These are phyloP conservation scores for Hydrophis major DNA, from an alignment of 2,797 vertebrate species.

Conservation along the genomic window DNA sequence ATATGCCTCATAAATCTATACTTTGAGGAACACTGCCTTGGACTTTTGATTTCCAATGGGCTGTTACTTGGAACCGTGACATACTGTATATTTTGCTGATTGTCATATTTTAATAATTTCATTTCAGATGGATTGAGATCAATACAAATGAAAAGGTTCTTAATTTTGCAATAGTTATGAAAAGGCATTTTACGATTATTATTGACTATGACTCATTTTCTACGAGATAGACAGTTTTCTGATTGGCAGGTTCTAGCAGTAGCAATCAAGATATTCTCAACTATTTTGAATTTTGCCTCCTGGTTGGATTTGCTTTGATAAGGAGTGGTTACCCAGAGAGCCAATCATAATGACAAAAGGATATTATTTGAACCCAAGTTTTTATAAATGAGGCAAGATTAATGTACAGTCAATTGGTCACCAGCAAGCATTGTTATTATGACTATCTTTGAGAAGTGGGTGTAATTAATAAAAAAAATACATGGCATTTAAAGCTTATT, in stretches of 20 bases:
- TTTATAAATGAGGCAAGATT: neutral
- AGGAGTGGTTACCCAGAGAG: neutral
- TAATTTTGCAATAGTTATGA: neutral
- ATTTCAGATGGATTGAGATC: neutral
- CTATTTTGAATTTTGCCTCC: neutral
- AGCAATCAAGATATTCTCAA: neutral
- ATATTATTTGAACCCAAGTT: neutral
- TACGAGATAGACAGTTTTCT: neutral
- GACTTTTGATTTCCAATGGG: no score
- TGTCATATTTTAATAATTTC: constrained; percentile 1
- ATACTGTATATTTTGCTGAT: neutral
- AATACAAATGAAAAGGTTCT: neutral
- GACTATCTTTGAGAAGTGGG: neutral
- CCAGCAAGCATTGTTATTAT: neutral
- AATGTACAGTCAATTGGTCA: neutral
- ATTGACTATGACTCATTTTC: neutral
- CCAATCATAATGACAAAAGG: neutral
- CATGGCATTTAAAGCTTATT: neutral
- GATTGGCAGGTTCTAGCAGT: neutral
- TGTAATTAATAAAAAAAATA: neutral
- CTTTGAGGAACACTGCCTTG: no score
- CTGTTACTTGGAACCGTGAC: no score
- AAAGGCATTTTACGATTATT: neutral
- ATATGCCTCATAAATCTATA: no score
- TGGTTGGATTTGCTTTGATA: neutral